A percentile compares a stretch with the other conserved stretches of the same genome.
phyloP scores from a whole-genome alignment of 53 echinoderm and acorn worm genomes.

The Mesocentrotus franciscanus region DNA sequence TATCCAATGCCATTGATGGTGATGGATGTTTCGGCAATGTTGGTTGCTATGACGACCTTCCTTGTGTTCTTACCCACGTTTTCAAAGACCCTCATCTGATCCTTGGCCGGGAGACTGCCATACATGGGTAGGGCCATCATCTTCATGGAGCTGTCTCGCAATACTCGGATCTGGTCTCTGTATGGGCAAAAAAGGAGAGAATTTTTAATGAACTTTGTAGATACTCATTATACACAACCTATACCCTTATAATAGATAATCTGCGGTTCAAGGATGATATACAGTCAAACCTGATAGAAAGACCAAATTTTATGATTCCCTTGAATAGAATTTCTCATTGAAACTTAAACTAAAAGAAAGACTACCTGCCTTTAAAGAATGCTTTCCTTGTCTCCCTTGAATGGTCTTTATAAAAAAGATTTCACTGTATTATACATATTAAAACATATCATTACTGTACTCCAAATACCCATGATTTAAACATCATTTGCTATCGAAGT shows the following conservation, averaged over 20 bases:
- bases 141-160: conserved; percentile 78
- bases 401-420: too few species aligned
- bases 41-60: conserved; percentile 99
- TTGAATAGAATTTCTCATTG: too few species aligned
- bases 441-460: too few species aligned
- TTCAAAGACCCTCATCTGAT: conserved; percentile 98
- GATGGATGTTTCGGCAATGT: conserved; percentile 95
- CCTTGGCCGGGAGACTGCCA: conserved; percentile 84
- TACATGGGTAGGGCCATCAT: conserved; percentile 96
- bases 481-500: too few species aligned
- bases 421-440: too few species aligned
- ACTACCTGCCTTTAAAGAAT: too few species aligned
- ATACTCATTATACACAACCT: background rate
- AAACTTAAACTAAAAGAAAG: too few species aligned
- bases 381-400: too few species aligned
- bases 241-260: background rate
- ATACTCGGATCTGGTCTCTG: conserved; percentile 84
- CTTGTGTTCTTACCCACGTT: conserved; percentile 88
- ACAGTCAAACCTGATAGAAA: too few species aligned
- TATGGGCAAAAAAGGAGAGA: background rate
- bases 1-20: conserved; percentile 97
- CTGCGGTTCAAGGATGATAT: background rate
- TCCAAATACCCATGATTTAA: too few species aligned
- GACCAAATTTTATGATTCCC: too few species aligned
- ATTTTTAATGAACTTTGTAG: background rate